Evolutionary conservation across 2,888 invertebrate species (phyloP).

Genomic region (Camponotus fellah): DNA sequence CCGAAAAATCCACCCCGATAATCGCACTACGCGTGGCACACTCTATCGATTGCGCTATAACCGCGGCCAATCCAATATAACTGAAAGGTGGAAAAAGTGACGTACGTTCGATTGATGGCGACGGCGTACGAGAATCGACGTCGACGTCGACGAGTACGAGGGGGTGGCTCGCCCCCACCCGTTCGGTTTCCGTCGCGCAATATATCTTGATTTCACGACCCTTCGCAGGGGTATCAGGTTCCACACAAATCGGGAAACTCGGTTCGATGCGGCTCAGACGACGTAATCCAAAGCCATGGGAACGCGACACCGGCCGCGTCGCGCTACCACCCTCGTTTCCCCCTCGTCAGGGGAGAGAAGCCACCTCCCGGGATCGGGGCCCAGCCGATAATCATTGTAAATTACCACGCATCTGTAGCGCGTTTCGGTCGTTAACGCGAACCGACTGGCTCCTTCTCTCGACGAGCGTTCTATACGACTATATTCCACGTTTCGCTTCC

Average conservation of each 20-base stretch:
- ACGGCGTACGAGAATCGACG: conserved; percentile 43
- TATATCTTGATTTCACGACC: conserved; percentile 86
- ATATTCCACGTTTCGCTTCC: conserved; percentile 38
- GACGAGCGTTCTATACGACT: conserved; percentile 29
- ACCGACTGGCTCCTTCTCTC: conserved; percentile 38
- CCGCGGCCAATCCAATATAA: conserved; percentile 44
- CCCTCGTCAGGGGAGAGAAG: conserved; percentile 10
- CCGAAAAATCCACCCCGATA: conserved; percentile 4
- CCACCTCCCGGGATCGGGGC: conserved; percentile 41
- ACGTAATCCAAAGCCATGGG: conserved; percentile 79
- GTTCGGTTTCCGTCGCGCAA: conserved; percentile 70
- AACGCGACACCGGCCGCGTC: conserved; percentile 57
- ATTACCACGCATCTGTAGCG: conserved; percentile 84
- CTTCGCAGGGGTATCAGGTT: conserved; percentile 85
- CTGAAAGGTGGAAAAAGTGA: conserved; percentile 47
- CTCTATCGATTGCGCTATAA: conserved; percentile 33
- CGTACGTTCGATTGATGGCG: conserved; percentile 45
- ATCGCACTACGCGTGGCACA: not conserved
- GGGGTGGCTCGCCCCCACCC: conserved; percentile 40
- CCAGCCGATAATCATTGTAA: conserved; percentile 81
- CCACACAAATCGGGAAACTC: conserved; percentile 85
- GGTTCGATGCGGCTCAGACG: conserved; percentile 63
- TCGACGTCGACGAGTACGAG: conserved; percentile 45
- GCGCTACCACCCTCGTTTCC: conserved; percentile 31
- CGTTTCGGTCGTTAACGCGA: conserved; percentile 77